Conservation (phyloP, 2,888 invertebrate species). For the Tridacna crocea region DNA sequence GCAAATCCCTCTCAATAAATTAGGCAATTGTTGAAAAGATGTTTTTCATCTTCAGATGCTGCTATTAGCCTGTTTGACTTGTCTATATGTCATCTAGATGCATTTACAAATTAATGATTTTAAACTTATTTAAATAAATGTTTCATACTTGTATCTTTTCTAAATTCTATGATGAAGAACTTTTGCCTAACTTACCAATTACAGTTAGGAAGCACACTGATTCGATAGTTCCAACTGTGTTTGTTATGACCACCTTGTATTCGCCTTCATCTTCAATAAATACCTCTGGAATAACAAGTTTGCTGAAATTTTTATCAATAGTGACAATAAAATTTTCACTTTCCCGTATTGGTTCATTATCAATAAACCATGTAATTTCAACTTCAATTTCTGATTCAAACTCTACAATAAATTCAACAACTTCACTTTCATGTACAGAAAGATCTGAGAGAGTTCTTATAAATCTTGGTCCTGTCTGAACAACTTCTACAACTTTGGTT, state of each 20-base stretch:
- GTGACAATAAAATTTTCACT: slow-evolving; percentile 80
- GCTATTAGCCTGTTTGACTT: too few species aligned
- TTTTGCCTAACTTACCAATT: slow-evolving; percentile 75
- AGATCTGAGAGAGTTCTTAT: slow-evolving; percentile 54
- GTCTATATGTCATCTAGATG: too few species aligned
- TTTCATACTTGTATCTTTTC: background rate
- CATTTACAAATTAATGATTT: too few species aligned
- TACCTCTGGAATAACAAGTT: slow-evolving; percentile 77
- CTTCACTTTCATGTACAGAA: slow-evolving; percentile 56
- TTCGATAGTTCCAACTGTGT: slow-evolving; percentile 79
- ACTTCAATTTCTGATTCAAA: slow-evolving; percentile 67
- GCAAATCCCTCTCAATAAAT: too few species aligned
- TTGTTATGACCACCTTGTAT: slow-evolving; percentile 81
- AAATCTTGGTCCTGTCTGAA: slow-evolving; percentile 60
- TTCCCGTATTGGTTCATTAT: slow-evolving; percentile 86
- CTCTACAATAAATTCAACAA: slow-evolving; percentile 60
- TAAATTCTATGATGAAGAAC: background rate
- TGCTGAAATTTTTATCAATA: slow-evolving; percentile 82
- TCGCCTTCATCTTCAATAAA: slow-evolving; percentile 83
- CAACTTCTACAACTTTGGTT: slow-evolving; percentile 56
- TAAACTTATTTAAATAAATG: background rate
- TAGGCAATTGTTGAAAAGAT: too few species aligned
- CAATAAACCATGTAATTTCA: slow-evolving; percentile 84
- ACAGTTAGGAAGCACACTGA: slow-evolving; percentile 82
- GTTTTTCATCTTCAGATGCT: too few species aligned